Evolutionary conservation across 2,797 vertebrate genomes (phyloP).

Genomic region (Lutjanus campechanus): DNA sequence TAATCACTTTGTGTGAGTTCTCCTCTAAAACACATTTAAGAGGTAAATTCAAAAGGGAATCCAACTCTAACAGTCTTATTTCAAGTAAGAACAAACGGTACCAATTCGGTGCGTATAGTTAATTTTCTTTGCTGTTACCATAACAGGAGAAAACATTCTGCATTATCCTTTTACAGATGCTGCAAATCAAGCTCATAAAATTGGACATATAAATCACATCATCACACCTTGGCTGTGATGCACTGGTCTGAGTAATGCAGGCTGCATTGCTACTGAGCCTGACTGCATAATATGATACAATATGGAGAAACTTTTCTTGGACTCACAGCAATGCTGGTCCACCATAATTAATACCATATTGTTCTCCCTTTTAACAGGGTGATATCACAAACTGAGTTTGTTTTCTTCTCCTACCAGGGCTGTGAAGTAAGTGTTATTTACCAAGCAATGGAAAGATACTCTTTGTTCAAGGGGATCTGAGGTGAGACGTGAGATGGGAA

Average conservation of each 20-base stretch:
- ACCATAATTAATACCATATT: conserved; percentile 54
- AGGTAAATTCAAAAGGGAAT: conserved; percentile 1
- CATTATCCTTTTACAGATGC: not conserved
- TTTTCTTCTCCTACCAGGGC: conserved; percentile 30
- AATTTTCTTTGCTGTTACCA: not conserved
- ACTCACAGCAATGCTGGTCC: conserved; percentile 35
- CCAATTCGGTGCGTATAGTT: not conserved
- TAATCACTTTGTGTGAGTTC: not conserved
- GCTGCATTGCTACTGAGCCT: not conserved
- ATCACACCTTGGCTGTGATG: not conserved
- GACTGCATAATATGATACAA: conserved; percentile 8
- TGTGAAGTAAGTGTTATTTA: conserved; percentile 52
- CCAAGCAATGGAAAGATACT: conserved; percentile 12
- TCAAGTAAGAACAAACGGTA: not conserved
- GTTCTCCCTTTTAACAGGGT: conserved; percentile 47
- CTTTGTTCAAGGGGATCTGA: conserved; percentile 38
- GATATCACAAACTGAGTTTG: conserved; percentile 34
- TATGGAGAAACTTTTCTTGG: conserved; percentile 11
- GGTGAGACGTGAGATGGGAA: conserved; percentile 46
- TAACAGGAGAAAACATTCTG: not conserved
- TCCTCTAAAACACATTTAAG: not conserved
- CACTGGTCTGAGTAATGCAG: not conserved
- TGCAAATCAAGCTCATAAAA: not conserved
- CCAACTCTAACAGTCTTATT: not conserved
- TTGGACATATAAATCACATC: not conserved